A percentile compares a stretch with the other conserved stretches of the same genome.
These are phyloP conservation scores for Narcine bancroftii DNA, from an alignment of 2,113 vertebrate genomes.

Conservation along the genomic window DNA sequence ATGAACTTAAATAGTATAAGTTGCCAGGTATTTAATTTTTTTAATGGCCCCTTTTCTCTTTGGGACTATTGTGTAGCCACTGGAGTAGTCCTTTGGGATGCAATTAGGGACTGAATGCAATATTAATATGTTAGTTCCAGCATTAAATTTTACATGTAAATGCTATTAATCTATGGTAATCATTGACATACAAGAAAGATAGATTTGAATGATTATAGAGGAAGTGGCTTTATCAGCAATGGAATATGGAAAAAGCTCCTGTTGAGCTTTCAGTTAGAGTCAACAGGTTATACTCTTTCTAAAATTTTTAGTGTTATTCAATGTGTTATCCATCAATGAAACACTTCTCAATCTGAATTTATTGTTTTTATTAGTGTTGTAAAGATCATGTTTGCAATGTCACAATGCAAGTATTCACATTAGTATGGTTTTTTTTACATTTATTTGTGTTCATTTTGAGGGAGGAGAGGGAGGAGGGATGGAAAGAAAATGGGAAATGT, in stretches of 20 bases:
- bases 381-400: neutral
- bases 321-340: neutral
- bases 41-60: conserved; percentile 21
- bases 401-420: no score
- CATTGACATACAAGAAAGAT: neutral
- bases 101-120: neutral
- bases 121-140: neutral
- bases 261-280: neutral
- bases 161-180: neutral
- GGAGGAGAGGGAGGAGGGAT: no score
- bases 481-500: no score
- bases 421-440: no score
- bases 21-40: conserved; percentile 23
- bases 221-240: neutral
- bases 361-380: neutral
- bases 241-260: neutral
- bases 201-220: neutral
- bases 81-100: neutral
- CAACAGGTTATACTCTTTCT: no score
- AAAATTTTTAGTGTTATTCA: neutral
- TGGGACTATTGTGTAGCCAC: conserved; percentile 10
- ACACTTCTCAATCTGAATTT: neutral
- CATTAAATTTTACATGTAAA: conserved; percentile 1
- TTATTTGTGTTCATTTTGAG: no score
- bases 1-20: neutral